Percentiles rank a stretch among this genome's conserved stretches.
Conservation (phyloP, 1,140 invertebrate species). For the Rhopalosiphum maidis region DNA sequence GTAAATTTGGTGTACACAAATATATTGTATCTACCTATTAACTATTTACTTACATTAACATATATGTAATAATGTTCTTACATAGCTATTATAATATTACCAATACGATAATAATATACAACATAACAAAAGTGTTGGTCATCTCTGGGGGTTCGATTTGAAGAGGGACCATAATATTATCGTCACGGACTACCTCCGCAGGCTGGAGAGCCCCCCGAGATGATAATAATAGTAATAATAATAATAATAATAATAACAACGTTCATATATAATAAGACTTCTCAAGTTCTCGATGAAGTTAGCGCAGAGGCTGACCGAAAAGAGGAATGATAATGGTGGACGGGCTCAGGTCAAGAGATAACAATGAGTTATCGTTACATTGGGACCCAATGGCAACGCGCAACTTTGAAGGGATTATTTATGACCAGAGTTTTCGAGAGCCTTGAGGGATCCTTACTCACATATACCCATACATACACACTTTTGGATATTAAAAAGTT, state of each 20-base stretch:
- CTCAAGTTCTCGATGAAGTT: conserved; percentile 49
- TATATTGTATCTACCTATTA: neutral
- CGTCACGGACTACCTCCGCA: neutral
- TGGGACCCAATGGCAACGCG: conserved; percentile 44
- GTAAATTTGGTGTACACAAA: neutral
- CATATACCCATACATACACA: conserved; percentile 9
- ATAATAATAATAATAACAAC: conserved; percentile 15
- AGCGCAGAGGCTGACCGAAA: conserved; percentile 41
- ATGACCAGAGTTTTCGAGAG: conserved; percentile 50
- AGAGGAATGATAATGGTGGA: conserved; percentile 50
- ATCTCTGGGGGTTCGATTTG: conserved; percentile 39
- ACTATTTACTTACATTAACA: neutral
- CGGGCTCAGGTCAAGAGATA: conserved; percentile 54
- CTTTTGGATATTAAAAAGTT: conserved; percentile 56
- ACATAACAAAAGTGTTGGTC: neutral
- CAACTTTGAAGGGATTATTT: conserved; percentile 57
- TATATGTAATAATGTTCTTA: neutral
- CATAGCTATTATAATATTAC: neutral
- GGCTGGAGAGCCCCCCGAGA: conserved; percentile 7
- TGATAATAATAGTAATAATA: conserved; percentile 17
- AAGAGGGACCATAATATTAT: conserved; percentile 37
- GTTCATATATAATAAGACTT: conserved; percentile 54
- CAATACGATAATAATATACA: neutral
- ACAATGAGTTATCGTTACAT: conserved; percentile 57
- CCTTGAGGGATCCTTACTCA: conserved; percentile 53